Evolutionary conservation across 2,888 invertebrate species (phyloP), one percentile per base, ranked within the genome.

Genomic region (Julus scandinavius): DNA sequence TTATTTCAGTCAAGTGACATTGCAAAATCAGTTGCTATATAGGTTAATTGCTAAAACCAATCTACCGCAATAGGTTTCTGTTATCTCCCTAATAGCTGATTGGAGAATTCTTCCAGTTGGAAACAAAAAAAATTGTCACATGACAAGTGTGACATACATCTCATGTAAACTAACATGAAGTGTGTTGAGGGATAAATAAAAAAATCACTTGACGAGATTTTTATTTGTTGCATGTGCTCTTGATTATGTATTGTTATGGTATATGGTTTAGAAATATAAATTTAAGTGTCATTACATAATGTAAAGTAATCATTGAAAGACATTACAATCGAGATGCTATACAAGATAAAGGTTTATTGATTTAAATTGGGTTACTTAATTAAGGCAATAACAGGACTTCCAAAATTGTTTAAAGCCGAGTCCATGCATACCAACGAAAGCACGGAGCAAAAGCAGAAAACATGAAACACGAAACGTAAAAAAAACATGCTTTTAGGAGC

Each of bases 21-120:
- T 80, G 80, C 80, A 80, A 80, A 80, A 38, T 80, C 80, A 80
- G 80, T 38, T 29, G 80, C 38, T 38, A 80, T 80, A 20, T 80
- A 80, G 80, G 80, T 80, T 80, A 80, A 80, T 80, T 80, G 80
- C 80, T 13, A 80, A 38, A 80, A 20, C 80, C 80, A 80, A 80
- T 80, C 80, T 29, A 38, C 80, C 38, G 80, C 80, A 38, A 20
- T 80, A 80, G 80, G 29, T 80, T 38, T 80, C 20, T 20, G 80
- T 80, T 80, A 80, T 80, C 80, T 29, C 38, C 9, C 80, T 38
- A 38, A 29, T 38, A 80, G 80, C 80, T 80, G 80, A 80, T 80
- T 80, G 80, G 80, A 13, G 80, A 80, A 80, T 80, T 80, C 80
- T 80, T 38, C 80, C 80, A 80, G 80, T 80, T 80, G 80, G 80